These are phyloP conservation scores for Gorsachius goisagi DNA, from an alignment of 2,113 vertebrate species.

Conservation along the genomic window DNA sequence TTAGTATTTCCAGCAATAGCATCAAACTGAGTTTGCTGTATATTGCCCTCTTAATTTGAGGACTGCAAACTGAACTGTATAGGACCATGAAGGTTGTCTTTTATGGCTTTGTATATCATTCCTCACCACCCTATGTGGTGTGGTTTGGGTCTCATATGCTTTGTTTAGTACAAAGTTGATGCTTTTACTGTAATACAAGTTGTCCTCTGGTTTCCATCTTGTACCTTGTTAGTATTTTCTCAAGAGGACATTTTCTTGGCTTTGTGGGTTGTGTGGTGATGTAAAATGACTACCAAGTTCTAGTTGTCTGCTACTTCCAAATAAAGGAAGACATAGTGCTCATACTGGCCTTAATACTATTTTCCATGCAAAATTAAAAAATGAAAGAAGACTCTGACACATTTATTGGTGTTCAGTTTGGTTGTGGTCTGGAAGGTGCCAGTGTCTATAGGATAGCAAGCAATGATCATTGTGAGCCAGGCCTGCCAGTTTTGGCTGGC, in stretches of 20 bases:
- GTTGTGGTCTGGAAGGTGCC: background rate
- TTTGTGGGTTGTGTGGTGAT: background rate
- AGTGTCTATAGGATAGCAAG: background rate
- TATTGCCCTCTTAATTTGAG: background rate
- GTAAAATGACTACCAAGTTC: background rate
- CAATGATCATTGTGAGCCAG: background rate
- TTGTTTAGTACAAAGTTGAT: background rate
- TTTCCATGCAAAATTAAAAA: background rate
- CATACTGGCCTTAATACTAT: background rate
- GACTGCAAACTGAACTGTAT: background rate
- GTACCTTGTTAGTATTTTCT: background rate
- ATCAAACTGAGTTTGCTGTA: background rate
- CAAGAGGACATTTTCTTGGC: background rate
- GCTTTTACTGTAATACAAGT: background rate
- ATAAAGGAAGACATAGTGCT: background rate
- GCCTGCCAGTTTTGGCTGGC: background rate
- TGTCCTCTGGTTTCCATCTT: background rate
- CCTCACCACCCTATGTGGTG: background rate
- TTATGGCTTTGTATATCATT: background rate
- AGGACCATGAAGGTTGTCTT: background rate
- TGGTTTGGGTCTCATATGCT: background rate
- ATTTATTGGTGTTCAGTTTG: background rate
- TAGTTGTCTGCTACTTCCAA: background rate
- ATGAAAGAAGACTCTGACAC: background rate
- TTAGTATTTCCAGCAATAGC: background rate